A percentile compares a stretch with the other conserved stretches of the same genome.
These are phyloP conservation scores for Harpegnathos saltator DNA, from an alignment of 1,140 invertebrate genomes.

Conservation along the genomic window DNA sequence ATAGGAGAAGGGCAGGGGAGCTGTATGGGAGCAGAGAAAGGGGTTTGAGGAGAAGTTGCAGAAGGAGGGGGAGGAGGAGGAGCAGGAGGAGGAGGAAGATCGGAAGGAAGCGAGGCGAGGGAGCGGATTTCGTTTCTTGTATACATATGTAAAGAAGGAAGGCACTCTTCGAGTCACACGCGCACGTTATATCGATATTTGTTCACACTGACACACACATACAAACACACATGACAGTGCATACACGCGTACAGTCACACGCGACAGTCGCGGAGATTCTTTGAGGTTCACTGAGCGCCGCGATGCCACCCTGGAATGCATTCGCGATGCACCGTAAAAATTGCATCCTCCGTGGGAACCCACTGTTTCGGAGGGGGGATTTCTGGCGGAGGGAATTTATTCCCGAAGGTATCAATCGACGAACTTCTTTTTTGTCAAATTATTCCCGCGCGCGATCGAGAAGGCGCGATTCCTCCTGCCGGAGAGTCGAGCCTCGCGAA, in stretches of 20 bases:
- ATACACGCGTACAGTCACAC: neutral
- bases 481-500: neutral
- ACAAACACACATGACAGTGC: conserved; percentile 21
- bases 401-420: conserved; percentile 1
- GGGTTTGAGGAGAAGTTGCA: too few relatives aligned
- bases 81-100: neutral
- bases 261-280: conserved; percentile 11
- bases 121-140: conserved; percentile 60
- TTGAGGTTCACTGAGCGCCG: neutral
- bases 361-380: conserved; percentile 13
- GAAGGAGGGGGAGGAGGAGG: neutral
- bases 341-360: conserved; percentile 2
- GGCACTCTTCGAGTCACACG: conserved; percentile 68
- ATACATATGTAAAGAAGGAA: conserved; percentile 50
- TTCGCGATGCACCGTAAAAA: conserved; percentile 17
- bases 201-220: conserved; percentile 52
- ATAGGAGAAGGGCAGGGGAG: too few relatives aligned
- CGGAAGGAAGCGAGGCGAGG: neutral
- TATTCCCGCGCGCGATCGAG: neutral
- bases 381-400: neutral
- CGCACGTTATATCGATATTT: conserved; percentile 58
- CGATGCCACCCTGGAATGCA: conserved; percentile 23
- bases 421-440: conserved; percentile 48
- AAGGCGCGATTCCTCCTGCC: neutral
- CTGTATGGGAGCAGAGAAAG: neutral